Evolutionary conservation across 2,113 vertebrate species (phyloP).

Genomic region (Dunckerocampus dactyliophorus): DNA sequence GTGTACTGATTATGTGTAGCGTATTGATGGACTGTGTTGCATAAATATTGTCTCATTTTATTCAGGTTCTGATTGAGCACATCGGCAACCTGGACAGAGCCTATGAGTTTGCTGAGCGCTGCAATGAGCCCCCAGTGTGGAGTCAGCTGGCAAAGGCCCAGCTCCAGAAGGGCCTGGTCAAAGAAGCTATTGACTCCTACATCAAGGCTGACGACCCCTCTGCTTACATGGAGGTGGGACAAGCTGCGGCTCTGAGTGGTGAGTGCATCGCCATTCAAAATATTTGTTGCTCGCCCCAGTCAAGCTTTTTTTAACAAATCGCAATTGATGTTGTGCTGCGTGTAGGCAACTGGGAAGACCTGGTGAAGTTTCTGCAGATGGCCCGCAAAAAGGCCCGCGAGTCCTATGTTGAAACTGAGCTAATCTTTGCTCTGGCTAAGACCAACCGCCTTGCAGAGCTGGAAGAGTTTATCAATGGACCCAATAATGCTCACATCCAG

Average conservation of each 20-base stretch:
- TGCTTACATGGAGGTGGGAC: slow-evolving; percentile 98
- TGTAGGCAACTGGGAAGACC: slow-evolving; percentile 96
- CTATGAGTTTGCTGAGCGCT: slow-evolving; percentile 97
- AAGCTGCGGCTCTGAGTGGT: slow-evolving; percentile 96
- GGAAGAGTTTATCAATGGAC: slow-evolving; percentile 97
- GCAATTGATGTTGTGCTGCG: background rate
- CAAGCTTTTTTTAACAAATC: background rate
- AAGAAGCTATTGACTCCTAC: slow-evolving; percentile 98
- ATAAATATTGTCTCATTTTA: background rate
- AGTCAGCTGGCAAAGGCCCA: slow-evolving; percentile 98
- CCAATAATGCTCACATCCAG: slow-evolving; percentile 98
- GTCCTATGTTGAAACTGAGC: slow-evolving; percentile 94
- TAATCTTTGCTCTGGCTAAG: slow-evolving; percentile 97
- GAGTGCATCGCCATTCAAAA: slow-evolving; percentile 24
- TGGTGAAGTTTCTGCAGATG: slow-evolving; percentile 98
- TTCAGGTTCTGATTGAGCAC: slow-evolving; percentile 95
- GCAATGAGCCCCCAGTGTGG: slow-evolving; percentile 98
- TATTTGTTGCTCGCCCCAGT: background rate
- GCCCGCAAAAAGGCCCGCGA: slow-evolving; percentile 96
- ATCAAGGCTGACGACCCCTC: slow-evolving; percentile 99
- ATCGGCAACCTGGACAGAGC: slow-evolving; percentile 97
- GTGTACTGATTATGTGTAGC: background rate
- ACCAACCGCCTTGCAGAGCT: slow-evolving; percentile 96
- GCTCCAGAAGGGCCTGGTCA: slow-evolving; percentile 96
- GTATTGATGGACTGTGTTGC: background rate